These are phyloP conservation scores for Rafetus swinhoei DNA, from an alignment of 2,113 vertebrate species.

Conservation along the genomic window DNA sequence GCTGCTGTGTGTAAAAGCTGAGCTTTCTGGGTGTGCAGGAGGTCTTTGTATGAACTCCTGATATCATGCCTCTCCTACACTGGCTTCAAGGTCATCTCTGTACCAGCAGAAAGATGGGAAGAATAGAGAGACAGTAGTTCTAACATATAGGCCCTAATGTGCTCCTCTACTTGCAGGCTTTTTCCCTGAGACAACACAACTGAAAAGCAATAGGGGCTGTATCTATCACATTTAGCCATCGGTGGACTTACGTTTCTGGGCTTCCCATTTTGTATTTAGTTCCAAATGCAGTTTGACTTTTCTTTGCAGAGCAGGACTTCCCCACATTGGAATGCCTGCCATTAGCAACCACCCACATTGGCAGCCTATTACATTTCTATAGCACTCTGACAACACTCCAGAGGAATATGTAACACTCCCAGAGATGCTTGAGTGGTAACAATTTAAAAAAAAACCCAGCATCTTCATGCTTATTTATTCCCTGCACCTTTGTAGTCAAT, in stretches of 20 bases:
- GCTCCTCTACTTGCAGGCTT: neutral
- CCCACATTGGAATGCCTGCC: conserved; percentile 63
- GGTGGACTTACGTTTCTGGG: neutral
- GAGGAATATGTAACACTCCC: conserved; percentile 66
- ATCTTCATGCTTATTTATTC: conserved; percentile 43
- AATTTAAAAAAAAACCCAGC: neutral
- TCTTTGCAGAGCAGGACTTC: conserved; percentile 33
- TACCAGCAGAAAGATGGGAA: neutral
- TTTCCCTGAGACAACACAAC: neutral
- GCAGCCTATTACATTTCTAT: conserved; percentile 66
- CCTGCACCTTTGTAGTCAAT: conserved; percentile 68
- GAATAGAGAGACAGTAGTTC: neutral
- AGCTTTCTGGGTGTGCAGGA: neutral
- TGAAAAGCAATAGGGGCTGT: neutral
- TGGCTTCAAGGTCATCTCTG: neutral
- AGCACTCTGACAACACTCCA: conserved; percentile 64
- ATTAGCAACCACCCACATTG: conserved; percentile 67
- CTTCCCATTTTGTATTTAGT: neutral
- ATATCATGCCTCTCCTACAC: neutral
- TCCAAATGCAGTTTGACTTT: conserved; percentile 2
- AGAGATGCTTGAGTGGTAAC: conserved; percentile 53
- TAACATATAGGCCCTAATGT: neutral
- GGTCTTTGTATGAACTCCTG: neutral
- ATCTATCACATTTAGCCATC: neutral
- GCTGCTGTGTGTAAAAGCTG: neutral